Conservation (phyloP, 2,797 vertebrate species). For the Propithecus perrieri region DNA sequence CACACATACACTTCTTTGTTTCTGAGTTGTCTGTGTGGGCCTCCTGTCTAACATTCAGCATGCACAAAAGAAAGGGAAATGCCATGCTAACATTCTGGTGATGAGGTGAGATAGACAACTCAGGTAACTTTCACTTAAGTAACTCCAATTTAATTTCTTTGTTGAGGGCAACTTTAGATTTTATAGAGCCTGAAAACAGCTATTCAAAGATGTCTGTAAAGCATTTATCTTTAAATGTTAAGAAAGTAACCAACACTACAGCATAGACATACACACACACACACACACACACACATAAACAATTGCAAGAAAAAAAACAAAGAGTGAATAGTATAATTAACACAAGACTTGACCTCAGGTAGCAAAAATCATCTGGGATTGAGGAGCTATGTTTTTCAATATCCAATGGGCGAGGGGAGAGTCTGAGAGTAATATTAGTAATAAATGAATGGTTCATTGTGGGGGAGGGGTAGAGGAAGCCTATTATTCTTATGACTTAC, state of each 20-base stretch:
- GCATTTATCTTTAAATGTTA: not conserved
- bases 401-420: not conserved
- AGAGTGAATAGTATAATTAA: not conserved
- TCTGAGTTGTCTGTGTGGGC: too few species aligned
- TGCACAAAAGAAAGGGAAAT: too few species aligned
- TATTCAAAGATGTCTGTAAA: not conserved
- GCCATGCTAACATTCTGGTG: fast-evolving
- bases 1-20: too few species aligned
- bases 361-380: not conserved
- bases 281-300: not conserved
- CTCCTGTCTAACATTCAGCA: too few species aligned
- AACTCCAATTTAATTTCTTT: not conserved
- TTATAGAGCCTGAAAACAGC: not conserved
- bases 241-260: not conserved
- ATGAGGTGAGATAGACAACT: not conserved
- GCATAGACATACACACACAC: not conserved
- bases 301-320: not conserved
- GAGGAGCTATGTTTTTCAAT: not conserved
- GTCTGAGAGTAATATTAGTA: not conserved
- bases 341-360: not conserved
- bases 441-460: not conserved
- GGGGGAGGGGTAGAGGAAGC: not conserved
- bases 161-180: not conserved
- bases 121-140: not conserved
- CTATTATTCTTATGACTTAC: not conserved